Percentiles rank a stretch among this genome's conserved stretches.
These are phyloP conservation scores for Pantherophis vulpinus DNA, from an alignment of 2,797 vertebrate species.

Conservation along the genomic window DNA sequence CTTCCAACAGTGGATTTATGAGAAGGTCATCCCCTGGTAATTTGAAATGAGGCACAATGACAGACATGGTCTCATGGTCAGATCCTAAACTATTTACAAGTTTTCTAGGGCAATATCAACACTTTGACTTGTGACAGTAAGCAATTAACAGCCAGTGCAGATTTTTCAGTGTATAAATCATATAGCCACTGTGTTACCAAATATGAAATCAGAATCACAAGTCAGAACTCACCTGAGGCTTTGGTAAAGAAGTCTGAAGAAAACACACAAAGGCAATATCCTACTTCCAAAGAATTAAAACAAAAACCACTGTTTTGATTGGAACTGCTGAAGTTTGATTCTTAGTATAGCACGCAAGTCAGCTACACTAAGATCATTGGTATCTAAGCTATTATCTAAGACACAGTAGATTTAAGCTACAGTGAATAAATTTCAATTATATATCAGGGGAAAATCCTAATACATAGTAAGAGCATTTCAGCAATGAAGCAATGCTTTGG, in stretches of 20 bases:
- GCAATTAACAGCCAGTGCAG: not conserved
- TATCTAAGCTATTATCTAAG: not conserved
- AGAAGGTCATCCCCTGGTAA: not conserved
- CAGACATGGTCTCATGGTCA: not conserved
- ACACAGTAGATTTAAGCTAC: not conserved
- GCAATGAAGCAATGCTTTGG: not conserved
- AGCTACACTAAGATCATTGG: not conserved
- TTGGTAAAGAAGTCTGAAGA: not conserved
- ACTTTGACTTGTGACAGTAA: not conserved
- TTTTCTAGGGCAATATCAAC: not conserved
- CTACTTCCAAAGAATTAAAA: not conserved
- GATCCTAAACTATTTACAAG: not conserved
- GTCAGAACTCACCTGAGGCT: not conserved
- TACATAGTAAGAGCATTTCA: not conserved
- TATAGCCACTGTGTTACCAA: not conserved
- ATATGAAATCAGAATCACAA: not conserved
- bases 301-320: not conserved
- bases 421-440: not conserved
- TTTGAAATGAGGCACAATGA: not conserved
- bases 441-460: not conserved
- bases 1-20: not conserved
- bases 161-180: not conserved
- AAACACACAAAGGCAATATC: not conserved
- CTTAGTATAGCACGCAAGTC: not conserved
- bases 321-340: not conserved